phyloP scores from a whole-genome alignment of 2,888 invertebrate species.

The Chrysomela aeneicollis region DNA sequence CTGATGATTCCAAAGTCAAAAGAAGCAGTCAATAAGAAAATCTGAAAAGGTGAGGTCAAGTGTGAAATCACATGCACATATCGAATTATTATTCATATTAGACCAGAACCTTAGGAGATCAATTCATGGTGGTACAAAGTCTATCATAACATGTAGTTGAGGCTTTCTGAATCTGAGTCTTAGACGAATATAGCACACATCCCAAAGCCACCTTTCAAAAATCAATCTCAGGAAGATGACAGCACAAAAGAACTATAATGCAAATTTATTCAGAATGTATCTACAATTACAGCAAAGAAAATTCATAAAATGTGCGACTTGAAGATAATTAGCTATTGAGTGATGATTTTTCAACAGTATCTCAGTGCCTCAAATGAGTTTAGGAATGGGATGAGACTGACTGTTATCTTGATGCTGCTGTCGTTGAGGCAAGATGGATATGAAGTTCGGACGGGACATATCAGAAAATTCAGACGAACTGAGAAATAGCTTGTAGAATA shows the following conservation, averaged over 20 bases:
- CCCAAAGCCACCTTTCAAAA: slow-evolving; percentile 53
- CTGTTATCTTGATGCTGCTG: too few relatives aligned
- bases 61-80: slow-evolving; percentile 36
- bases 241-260: slow-evolving; percentile 45
- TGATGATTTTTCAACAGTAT: too few relatives aligned
- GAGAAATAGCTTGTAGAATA: slow-evolving; percentile 48
- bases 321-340: too few relatives aligned
- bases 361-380: too few relatives aligned
- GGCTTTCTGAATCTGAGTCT: too few relatives aligned
- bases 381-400: too few relatives aligned
- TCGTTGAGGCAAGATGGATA: slow-evolving; percentile 50
- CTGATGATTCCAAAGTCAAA: slow-evolving; percentile 30
- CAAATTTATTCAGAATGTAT: too few relatives aligned
- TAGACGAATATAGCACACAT: slow-evolving; percentile 48
- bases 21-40: slow-evolving; percentile 32
- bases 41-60: slow-evolving; percentile 27
- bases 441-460: slow-evolving; percentile 56
- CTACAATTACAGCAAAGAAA: too few relatives aligned
- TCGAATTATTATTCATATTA: background rate
- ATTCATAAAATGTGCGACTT: too few relatives aligned
- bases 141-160: background rate
- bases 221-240: slow-evolving; percentile 52
- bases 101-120: too few relatives aligned
- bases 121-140: background rate
- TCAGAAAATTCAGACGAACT: slow-evolving; percentile 55